Evolutionary conservation across 2,797 vertebrate species (phyloP), one percentile per base, ranked within the genome.

Genomic region (Notoglanidium macrostoma): DNA sequence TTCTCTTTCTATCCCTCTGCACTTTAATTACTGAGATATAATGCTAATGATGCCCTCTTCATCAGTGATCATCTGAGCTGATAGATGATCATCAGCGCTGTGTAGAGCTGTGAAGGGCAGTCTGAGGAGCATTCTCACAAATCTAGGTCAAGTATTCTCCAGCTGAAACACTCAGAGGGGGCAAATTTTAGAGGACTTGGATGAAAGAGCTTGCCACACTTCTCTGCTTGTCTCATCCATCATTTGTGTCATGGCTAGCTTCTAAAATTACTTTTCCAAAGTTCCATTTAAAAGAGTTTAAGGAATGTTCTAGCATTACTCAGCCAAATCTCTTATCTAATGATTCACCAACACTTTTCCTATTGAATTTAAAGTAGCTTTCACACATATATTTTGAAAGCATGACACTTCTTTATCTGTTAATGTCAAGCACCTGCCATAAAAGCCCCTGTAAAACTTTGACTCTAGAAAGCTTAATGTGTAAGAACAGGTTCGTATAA

Each of bases 81-180:
- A 67, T 81, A 51, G 14, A 82, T 83, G 81, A 68, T 83, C n/a
- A 68, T 83, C 54, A 80, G 32, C 40, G 19, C 77, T 59, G 54
- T 35, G 29, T 77, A 44, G 57, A 86, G 81, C 21, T 29, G 49
- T 68, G 81, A 78, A 70, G 85, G 74, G 19, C 32, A 85, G 68
- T 35, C 77, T 29, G 32, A 29, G 63, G 79, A 76, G 65, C 72
- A 70, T 63, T 67, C 86, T 70, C 29, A 80, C 67, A 68, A 83
- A 91, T 89, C 83, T 89, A 72, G 87, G 70, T 80, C 57, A 84
- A 81, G 26, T 29, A 61, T 61, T 87, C 74, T 86, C 85, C 63
- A 74, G 78, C 67, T 74, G 82, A 78, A 68, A 82, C 54, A 29
- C 44, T 80, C 67, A 83, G 32, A 63, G 70, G 51, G 74, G 35